Base-by-base conservation (phyloP, 2,113 vertebrate genomes). In the Anguilla japonica region DNA sequence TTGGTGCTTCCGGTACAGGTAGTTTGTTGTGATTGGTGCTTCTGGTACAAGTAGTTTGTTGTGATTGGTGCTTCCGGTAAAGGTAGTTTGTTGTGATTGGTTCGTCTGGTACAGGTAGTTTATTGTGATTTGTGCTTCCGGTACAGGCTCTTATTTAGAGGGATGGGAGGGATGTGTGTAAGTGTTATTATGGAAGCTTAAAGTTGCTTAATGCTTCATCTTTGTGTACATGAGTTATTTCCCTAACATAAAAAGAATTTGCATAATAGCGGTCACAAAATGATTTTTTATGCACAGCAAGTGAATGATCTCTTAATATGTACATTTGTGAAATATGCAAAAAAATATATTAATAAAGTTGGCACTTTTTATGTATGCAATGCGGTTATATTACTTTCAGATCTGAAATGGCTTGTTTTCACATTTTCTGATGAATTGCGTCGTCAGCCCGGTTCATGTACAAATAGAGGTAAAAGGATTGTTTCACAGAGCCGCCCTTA, bases 361-460 rank as follows among this genome's bases (percentile, higher is more conserved):
- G 18, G 60, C 60, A 67, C 60, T 26, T 41, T 41, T 75, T 75
- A 75, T n/a, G 26, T 41, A 20, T 80, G 41, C 41, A 41, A 34
- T 40, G n/a, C 43, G 67, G 40, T 41, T 67, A 26, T 5, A 67
- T 20, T 53, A 39, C 67, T 26, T 67, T 34, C 5, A 78, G 34
- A 71, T 39, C 50, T 18, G 18, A 79, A 75, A 40, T 20, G n/a
- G n/a, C 40, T 79, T 56, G 29, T 79, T 79, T 53, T 22, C 29
- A 41, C 34, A 88, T 56, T 79, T 81, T 83, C 83, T 88, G 91
- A 81, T 89, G 84, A 91, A 91, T 83, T 89, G 89, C 88, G 87
- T 88, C 29, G 83, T 79, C 63, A 75, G 88, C 86, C 87, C 87
- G 89, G 93, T 93, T 88, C 91, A 94, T 93, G 94, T 93, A 50